Evolutionary conservation across 2,888 invertebrate genomes (phyloP).

Genomic region (Tetragonisca angustula): DNA sequence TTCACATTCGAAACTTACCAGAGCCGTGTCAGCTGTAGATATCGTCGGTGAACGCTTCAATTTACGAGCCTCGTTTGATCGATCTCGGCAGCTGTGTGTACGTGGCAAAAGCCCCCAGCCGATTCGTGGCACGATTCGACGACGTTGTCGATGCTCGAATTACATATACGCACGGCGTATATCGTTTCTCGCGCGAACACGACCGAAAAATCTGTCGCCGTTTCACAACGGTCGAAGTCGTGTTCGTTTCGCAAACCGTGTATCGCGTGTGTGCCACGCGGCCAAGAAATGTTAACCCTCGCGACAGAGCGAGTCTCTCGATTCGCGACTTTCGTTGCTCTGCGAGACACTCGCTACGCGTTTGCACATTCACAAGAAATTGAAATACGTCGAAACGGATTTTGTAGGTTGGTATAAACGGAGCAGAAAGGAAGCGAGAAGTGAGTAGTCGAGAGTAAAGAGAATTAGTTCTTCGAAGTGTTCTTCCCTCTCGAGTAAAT

Average conservation of each 20-base stretch:
- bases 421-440: too few species aligned
- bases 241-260: background rate
- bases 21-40: background rate
- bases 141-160: constrained; percentile 51
- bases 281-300: constrained; percentile 20
- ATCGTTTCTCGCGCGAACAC: constrained; percentile 43
- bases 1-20: background rate
- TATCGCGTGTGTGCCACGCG: constrained; percentile 42
- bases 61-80: background rate
- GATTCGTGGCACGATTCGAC: constrained; percentile 51
- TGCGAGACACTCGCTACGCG: too few species aligned
- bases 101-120: constrained; percentile 12
- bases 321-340: too few species aligned
- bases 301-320: constrained; percentile 6
- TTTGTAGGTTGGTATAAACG: too few species aligned
- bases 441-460: too few species aligned
- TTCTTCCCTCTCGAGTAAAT: too few species aligned
- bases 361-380: too few species aligned
- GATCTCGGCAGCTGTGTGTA: background rate
- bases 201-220: constrained; percentile 36
- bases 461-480: too few species aligned
- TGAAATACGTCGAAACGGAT: too few species aligned
- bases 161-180: constrained; percentile 29
- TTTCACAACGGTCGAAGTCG: constrained; percentile 1
- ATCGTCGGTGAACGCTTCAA: background rate